These are phyloP conservation scores for Limnodromus scolopaceus DNA, from an alignment of 2,797 vertebrate genomes.

Conservation along the genomic window DNA sequence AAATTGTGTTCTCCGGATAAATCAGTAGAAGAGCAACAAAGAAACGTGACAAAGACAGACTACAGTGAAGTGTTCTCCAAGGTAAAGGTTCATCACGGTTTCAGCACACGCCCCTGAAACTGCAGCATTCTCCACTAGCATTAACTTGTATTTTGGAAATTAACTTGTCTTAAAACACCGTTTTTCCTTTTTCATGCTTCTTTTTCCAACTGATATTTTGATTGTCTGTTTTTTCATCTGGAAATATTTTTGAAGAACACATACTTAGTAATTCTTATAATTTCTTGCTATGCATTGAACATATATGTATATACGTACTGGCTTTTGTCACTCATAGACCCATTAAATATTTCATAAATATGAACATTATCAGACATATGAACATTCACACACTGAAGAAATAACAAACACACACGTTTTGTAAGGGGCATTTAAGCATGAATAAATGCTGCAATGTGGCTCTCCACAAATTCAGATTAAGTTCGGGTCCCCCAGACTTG, in stretches of 20 bases:
- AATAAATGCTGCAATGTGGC: background rate
- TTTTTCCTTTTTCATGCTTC: background rate
- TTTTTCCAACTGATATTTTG: background rate
- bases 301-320: background rate
- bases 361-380: background rate
- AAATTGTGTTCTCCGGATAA: background rate
- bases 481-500: background rate
- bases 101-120: background rate
- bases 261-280: background rate
- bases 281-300: background rate
- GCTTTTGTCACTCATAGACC: background rate
- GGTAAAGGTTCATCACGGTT: background rate
- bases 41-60: background rate
- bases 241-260: background rate
- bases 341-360: background rate
- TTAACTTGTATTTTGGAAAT: background rate
- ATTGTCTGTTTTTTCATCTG: background rate
- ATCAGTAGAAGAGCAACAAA: background rate
- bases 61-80: background rate
- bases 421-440: background rate
- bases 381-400: background rate
- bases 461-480: background rate
- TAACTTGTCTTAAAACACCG: background rate
- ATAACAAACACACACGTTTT: background rate
- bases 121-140: background rate